A percentile compares a stretch with the other conserved stretches of the same genome.
Conservation (phyloP, 2,797 vertebrate genomes). For the Cossypha polioptera region DNA sequence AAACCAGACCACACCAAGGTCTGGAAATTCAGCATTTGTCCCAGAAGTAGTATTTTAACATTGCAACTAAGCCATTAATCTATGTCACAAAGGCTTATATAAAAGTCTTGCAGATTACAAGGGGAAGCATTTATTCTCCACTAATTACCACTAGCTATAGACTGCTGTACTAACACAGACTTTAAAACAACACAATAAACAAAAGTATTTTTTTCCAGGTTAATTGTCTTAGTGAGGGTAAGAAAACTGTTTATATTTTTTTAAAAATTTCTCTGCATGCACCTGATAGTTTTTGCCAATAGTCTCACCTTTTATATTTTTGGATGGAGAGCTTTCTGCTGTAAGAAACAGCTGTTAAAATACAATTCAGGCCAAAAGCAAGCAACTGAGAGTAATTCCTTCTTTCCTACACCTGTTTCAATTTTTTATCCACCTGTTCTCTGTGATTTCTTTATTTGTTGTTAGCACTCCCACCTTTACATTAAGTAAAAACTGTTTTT, state of each 20-base stretch:
- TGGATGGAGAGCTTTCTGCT: not conserved
- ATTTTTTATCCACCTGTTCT: not conserved
- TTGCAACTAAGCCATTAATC: not conserved
- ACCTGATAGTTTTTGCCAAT: not conserved
- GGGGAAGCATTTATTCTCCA: not conserved
- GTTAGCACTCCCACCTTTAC: not conserved
- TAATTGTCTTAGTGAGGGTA: not conserved
- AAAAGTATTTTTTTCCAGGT: not conserved
- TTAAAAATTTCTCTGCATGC: no score
- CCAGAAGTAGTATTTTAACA: not conserved
- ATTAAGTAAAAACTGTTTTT: not conserved
- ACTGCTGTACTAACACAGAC: not conserved
- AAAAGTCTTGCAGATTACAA: not conserved
- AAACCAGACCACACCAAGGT: not conserved
- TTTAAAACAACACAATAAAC: not conserved
- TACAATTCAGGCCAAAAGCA: not conserved
- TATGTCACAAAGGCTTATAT: not conserved
- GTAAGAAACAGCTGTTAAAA: not conserved
- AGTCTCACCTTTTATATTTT: not conserved
- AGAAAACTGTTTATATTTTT: not conserved
- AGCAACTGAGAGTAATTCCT: not conserved
- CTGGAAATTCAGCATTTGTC: not conserved
- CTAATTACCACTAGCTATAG: not conserved
- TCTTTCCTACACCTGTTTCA: not conserved
- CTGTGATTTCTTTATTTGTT: not conserved